Percentiles rank a stretch among this genome's conserved stretches.
These are phyloP conservation scores for Lasioglossum figueresi DNA, from an alignment of 2,888 invertebrate species.

Conservation along the genomic window DNA sequence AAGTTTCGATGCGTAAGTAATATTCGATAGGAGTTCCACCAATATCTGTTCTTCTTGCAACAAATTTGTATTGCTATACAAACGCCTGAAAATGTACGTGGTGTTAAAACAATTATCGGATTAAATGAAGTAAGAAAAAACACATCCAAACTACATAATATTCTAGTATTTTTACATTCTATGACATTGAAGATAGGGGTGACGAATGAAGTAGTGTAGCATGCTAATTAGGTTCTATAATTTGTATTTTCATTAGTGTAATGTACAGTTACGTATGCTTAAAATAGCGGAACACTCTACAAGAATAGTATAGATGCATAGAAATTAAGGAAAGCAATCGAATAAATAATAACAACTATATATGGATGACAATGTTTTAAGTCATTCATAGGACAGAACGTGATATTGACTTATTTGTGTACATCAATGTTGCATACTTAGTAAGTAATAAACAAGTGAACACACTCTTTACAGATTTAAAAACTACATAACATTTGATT, in stretches of 20 bases:
- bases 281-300: background rate
- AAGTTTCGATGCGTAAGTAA: constrained; percentile 40
- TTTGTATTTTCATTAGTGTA: background rate
- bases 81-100: constrained; percentile 74
- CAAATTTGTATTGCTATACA: constrained; percentile 78
- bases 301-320: background rate
- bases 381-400: background rate
- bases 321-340: constrained; percentile 3
- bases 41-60: constrained; percentile 75
- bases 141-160: constrained; percentile 19
- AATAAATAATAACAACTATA: background rate
- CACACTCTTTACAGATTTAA: constrained; percentile 1
- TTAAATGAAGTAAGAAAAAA: background rate
- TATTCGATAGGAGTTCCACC: constrained; percentile 72
- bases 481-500: constrained; percentile 20
- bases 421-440: constrained; percentile 1
- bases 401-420: background rate
- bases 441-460: constrained; percentile 2
- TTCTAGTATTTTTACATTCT: constrained; percentile 45
- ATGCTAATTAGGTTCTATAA: constrained; percentile 25
- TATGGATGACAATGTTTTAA: background rate
- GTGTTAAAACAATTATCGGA: constrained; percentile 7
- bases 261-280: background rate
- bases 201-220: constrained; percentile 14
- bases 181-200: constrained; percentile 21